Base-by-base conservation (phyloP, 2,888 invertebrate species). In the Cerceris rybyensis region DNA sequence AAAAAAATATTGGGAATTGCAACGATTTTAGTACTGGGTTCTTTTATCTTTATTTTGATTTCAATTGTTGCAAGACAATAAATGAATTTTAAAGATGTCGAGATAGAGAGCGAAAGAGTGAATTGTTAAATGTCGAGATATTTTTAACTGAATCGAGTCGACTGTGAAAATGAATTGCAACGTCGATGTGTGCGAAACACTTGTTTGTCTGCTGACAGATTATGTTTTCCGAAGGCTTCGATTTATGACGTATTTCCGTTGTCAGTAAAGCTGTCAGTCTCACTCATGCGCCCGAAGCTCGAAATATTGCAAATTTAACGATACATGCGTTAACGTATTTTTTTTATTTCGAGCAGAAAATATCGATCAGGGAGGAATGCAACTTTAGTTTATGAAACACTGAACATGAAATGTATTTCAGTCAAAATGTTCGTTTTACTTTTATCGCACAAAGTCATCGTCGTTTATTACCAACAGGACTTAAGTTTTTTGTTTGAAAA, bases 151-250 rank as follows among this genome's bases (percentile, higher is more conserved):
- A 58, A 39, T 60, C 43, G 54, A 28, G 58, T 43, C 60, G 54
- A 49, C 41, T 60, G 28, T 58, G 69, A 69, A 64, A 72, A 80
- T 75, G 58, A 72, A 69, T 75, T 59, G 71, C 64, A 54, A 49
- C 61, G 58, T 49, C 70, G 65, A 16, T 14, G 52, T 11, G 39
- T 46, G 60, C 59, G 42, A 64, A 70, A 61, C 58, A 70, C 55
- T 43, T 58, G 69, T 76, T 66, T 63, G 52, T 50, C 42, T 39
- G 63, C 64, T 68, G 77, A 81, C 71, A 74, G 69, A 81, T 81
- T 80, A 81, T 72, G 69, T 71, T 75, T 75, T 57, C 71, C 81
- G 65, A 64, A 66, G 57, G 58, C 69, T 61, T 67, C 65, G 81
- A 74, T 71, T 66, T 69, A 63, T 57, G 70, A 13, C 43, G 58